A percentile compares a stretch with the other conserved stretches of the same genome.
Evolutionary conservation across 2,888 invertebrate species (phyloP).

Genomic region (Pediacus dermestoides): DNA sequence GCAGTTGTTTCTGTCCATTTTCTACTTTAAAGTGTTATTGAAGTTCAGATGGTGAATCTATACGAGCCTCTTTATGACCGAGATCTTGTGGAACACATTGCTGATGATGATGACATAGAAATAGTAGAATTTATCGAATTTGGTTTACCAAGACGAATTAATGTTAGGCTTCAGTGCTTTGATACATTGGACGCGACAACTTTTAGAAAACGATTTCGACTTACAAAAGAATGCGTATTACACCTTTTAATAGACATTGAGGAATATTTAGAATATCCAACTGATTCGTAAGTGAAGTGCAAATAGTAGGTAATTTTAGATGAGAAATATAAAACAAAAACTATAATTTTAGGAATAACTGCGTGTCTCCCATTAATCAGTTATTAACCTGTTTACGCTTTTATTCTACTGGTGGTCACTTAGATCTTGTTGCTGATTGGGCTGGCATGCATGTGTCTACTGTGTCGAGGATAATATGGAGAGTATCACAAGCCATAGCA

Average conservation of each 20-base stretch:
- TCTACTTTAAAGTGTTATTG: no score
- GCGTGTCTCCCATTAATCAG: conserved; percentile 17
- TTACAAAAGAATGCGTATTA: neutral
- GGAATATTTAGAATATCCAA: neutral
- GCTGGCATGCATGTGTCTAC: conserved; percentile 12
- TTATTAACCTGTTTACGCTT: conserved; percentile 16
- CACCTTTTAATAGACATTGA: neutral
- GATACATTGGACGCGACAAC: no score
- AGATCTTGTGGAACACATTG: no score
- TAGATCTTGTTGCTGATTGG: conserved; percentile 17
- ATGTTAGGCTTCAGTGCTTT: no score
- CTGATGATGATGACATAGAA: no score
- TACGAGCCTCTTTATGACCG: no score
- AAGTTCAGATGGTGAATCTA: no score
- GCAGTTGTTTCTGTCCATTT: no score
- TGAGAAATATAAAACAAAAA: no score
- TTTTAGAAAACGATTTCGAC: conserved; percentile 1
- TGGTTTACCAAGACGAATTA: no score
- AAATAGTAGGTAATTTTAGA: no score
- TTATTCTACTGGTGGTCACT: conserved; percentile 19
- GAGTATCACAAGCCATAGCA: conserved; percentile 12
- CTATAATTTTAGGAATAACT: conserved; percentile 16
- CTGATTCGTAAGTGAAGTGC: conserved; percentile 3
- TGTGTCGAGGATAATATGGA: conserved; percentile 14
- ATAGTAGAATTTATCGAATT: no score